These are phyloP conservation scores for Asteroscopus sphinx DNA, from an alignment of 2,888 invertebrate genomes.

Conservation along the genomic window DNA sequence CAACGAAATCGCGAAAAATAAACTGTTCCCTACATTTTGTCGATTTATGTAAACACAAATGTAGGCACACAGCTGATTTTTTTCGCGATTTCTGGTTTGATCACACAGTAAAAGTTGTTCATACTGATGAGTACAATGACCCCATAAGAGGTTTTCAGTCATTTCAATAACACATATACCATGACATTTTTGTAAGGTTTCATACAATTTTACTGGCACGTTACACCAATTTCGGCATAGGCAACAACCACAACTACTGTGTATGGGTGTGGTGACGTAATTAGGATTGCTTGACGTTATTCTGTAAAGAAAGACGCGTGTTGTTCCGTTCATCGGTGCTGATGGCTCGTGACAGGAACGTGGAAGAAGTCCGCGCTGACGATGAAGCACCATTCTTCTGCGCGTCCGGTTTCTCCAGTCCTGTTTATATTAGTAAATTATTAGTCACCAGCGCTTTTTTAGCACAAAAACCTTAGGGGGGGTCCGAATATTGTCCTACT, in stretches of 20 bases:
- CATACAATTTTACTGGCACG: background rate
- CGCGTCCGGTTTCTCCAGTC: conserved; percentile 80
- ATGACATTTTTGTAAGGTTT: no score
- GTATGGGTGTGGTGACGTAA: conserved; percentile 7
- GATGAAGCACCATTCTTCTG: conserved; percentile 81
- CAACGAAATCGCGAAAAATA: no score
- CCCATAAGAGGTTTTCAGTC: no score
- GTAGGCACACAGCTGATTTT: no score
- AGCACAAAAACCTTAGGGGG: conserved; percentile 14
- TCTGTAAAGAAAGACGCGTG: conserved; percentile 72
- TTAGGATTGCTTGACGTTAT: conserved; percentile 71
- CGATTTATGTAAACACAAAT: no score
- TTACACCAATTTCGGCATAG: conserved; percentile 11
- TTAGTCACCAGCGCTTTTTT: conserved; percentile 66
- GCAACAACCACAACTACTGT: background rate
- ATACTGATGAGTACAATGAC: no score
- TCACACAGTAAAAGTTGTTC: no score
- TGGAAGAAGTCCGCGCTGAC: conserved; percentile 81
- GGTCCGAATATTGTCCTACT: conserved; percentile 11
- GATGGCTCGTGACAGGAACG: conserved; percentile 83
- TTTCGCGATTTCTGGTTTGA: no score
- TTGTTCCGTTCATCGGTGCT: conserved; percentile 81
- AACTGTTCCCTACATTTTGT: no score
- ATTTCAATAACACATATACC: no score
- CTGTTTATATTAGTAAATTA: conserved; percentile 80